phyloP scores from a whole-genome alignment of 1,140 invertebrate species.

The Drosophila willistoni region DNA sequence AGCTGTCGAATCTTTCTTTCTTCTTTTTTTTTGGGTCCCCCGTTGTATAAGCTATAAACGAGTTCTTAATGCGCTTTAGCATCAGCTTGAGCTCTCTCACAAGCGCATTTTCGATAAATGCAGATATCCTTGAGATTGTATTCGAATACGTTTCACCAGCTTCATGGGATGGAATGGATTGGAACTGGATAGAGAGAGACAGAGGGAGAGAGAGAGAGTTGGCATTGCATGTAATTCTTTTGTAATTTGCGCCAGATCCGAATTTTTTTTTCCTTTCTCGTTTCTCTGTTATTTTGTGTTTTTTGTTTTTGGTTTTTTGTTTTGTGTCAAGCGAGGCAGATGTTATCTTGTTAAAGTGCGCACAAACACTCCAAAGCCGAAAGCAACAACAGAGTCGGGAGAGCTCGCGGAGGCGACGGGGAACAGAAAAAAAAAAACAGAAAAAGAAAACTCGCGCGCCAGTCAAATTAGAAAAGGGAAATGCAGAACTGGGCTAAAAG shows the following conservation, averaged over 20 bases:
- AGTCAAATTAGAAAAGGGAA: slow-evolving; percentile 64
- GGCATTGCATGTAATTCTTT: slow-evolving; percentile 56
- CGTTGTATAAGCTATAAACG: slow-evolving; percentile 47
- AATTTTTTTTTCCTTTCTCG: slow-evolving; percentile 4
- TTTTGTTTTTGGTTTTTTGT: slow-evolving; percentile 30
- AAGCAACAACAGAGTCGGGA: slow-evolving; percentile 35
- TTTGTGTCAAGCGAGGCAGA: slow-evolving; percentile 65
- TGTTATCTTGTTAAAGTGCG: slow-evolving; percentile 67
- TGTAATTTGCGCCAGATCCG: slow-evolving; percentile 52
- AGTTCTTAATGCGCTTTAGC: slow-evolving; percentile 51
- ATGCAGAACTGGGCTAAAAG: slow-evolving; percentile 49
- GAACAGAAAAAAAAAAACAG: slow-evolving; percentile 21
- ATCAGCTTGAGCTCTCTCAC: slow-evolving; percentile 20
- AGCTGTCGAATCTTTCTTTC: neutral
- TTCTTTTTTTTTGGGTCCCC: no score
- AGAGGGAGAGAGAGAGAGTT: slow-evolving; percentile 17
- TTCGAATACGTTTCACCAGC: neutral
- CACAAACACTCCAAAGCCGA: slow-evolving; percentile 57
- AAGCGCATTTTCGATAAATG: slow-evolving; percentile 35
- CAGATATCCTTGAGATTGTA: slow-evolving; percentile 31
- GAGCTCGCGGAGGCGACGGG: neutral
- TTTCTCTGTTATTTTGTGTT: neutral
- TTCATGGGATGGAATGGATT: neutral
- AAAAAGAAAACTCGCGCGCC: slow-evolving; percentile 20
- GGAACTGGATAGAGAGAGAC: neutral